A percentile compares a stretch with the other conserved stretches of the same genome.
Conservation (phyloP, 2,797 vertebrate genomes). For the Macropus fuliginosus region DNA sequence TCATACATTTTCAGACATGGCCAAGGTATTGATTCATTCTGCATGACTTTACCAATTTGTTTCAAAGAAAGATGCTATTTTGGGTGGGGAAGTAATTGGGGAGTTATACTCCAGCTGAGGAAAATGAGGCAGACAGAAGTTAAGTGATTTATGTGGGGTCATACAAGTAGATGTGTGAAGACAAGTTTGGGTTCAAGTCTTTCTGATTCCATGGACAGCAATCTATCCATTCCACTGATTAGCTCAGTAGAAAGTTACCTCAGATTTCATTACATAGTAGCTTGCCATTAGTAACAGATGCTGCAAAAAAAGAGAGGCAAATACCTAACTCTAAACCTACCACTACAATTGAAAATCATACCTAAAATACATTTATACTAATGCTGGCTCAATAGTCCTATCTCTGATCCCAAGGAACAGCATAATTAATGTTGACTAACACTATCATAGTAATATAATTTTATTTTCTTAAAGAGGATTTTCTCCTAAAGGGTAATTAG, state of each 20-base stretch:
- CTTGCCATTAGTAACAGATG: not conserved
- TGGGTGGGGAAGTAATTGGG: not conserved
- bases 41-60: no score
- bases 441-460: not conserved
- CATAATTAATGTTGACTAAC: not conserved
- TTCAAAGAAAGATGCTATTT: not conserved
- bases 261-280: not conserved
- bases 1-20: no score
- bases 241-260: not conserved
- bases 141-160: not conserved
- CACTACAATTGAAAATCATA: not conserved
- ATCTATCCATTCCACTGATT: not conserved
- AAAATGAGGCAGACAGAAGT: not conserved
- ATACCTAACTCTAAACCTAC: not conserved
- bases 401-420: not conserved
- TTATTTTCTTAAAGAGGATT: not conserved
- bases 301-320: not conserved
- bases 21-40: no score
- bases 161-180: not conserved
- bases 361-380: not conserved
- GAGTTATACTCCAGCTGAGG: not conserved
- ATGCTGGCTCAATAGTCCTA: not conserved
- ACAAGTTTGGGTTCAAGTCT: not conserved
- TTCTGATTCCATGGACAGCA: not conserved
- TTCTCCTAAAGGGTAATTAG: conserved; percentile 35